These are phyloP conservation scores for Ceyx erithaca DNA, from an alignment of 2,797 vertebrate species.

Conservation along the genomic window DNA sequence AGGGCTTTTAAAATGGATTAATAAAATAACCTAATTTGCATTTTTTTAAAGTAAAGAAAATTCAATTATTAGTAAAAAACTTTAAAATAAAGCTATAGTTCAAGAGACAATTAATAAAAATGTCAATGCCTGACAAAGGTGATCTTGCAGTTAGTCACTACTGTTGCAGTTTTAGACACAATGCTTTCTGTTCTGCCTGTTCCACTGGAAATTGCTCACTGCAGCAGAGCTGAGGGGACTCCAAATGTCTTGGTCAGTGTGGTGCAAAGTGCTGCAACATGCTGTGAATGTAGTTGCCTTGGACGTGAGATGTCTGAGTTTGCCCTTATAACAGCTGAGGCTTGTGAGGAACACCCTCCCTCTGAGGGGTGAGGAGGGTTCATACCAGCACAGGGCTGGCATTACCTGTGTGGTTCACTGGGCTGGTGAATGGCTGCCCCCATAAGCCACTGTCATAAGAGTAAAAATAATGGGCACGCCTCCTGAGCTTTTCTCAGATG, in stretches of 20 bases:
- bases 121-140: background rate
- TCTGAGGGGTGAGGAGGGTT: background rate
- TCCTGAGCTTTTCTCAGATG: background rate
- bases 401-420: accelerated
- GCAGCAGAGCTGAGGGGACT: background rate
- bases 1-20: background rate
- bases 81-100: background rate
- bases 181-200: background rate
- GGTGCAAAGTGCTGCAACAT: background rate
- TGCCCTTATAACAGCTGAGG: background rate
- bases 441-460: background rate
- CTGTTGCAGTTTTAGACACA: background rate
- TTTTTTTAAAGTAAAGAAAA: background rate
- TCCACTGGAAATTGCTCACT: background rate
- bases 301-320: background rate
- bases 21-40: background rate
- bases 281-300: background rate
- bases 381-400: background rate
- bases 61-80: background rate
- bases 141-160: background rate
- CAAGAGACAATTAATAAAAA: background rate
- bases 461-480: background rate
- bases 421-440: background rate
- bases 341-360: background rate
- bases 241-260: background rate